Percentiles rank a stretch among this genome's conserved stretches.
These are phyloP conservation scores for Potamilus streckersoni DNA, from an alignment of 1,140 invertebrate genomes.

Conservation along the genomic window DNA sequence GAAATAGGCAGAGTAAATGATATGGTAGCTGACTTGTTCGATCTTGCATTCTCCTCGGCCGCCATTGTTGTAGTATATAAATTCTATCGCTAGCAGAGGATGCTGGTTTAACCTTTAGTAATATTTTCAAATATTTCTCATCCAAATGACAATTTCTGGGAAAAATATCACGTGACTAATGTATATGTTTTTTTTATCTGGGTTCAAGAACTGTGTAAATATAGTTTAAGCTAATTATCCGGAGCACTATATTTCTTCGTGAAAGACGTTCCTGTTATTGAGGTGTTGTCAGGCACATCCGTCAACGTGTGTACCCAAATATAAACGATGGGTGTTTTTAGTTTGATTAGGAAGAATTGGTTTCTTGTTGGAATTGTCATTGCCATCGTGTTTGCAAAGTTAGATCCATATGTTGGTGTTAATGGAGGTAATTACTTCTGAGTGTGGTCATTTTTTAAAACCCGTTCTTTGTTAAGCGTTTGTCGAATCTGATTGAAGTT, in stretches of 20 bases:
- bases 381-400: slow-evolving; percentile 47
- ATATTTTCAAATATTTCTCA: too few species aligned
- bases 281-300: slow-evolving; percentile 46
- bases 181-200: too few species aligned
- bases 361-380: slow-evolving; percentile 52
- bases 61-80: slow-evolving; percentile 41
- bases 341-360: slow-evolving; percentile 44
- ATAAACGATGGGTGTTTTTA: neutral
- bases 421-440: slow-evolving; percentile 48
- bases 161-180: too few species aligned
- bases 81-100: slow-evolving; percentile 1
- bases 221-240: too few species aligned
- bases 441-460: neutral
- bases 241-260: too few species aligned
- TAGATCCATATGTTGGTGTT: slow-evolving; percentile 46
- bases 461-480: too few species aligned
- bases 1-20: slow-evolving; percentile 62
- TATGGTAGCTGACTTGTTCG: slow-evolving; percentile 50
- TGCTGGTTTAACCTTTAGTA: too few species aligned
- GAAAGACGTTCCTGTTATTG: too few species aligned
- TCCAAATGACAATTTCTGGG: too few species aligned
- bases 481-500: too few species aligned
- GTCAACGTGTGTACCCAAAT: slow-evolving; percentile 16
- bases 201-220: too few species aligned
- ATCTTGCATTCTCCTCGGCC: slow-evolving; percentile 49